Base-by-base conservation (phyloP, 1,140 invertebrate genomes). In the Arctopsyche grandis region DNA sequence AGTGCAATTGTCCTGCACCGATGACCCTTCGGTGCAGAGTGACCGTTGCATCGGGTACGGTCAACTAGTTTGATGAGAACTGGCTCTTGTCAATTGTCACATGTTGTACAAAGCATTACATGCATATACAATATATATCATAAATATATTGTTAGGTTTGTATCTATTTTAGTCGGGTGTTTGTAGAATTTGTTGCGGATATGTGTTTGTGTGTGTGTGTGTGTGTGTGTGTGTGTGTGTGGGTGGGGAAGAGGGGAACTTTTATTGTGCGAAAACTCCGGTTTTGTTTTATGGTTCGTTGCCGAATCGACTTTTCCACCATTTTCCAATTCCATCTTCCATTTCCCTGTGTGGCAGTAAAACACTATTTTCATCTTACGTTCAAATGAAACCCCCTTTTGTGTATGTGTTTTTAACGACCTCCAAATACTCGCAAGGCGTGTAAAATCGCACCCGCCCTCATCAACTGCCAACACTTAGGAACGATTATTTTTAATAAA, bases 401-500 rank as follows among this genome's bases (percentile, higher is more conserved):
- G 81, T 82, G 77, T 82, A 77, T 82, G 77, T 82, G 81, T 82
- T 82, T 82, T 82, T 82, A 82, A 82, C 81, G 81, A 82, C 79
- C 81, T 73, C 56, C 26, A 75, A 48, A 78, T 82, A 82, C 76
- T 69, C 75, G 70, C 29, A 79, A 63, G 77, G 66, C 77, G 69
- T 43, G 43, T 63, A 44, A 69, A 56, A 77, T 52, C 12, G 66
- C 76, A 56, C 60, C 9, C 21, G 10, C 24, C n/a, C 4, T 4
- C 7, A 21, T 3, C 4, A 38, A 63, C 75, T 76, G 56, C 19
- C 48, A 52, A 43, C 69, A n/a, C 63, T 63, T 24, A 19, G 9
- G 10, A 52, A 56, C 12, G 9, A 14, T 56, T 52, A 56, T 56
- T 48, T 9, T 58, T 12, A 75, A 24, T 24, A 56, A 58, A 74